These are phyloP conservation scores for Boloria euphrosyne DNA, from an alignment of 2,888 invertebrate genomes.

Conservation along the genomic window DNA sequence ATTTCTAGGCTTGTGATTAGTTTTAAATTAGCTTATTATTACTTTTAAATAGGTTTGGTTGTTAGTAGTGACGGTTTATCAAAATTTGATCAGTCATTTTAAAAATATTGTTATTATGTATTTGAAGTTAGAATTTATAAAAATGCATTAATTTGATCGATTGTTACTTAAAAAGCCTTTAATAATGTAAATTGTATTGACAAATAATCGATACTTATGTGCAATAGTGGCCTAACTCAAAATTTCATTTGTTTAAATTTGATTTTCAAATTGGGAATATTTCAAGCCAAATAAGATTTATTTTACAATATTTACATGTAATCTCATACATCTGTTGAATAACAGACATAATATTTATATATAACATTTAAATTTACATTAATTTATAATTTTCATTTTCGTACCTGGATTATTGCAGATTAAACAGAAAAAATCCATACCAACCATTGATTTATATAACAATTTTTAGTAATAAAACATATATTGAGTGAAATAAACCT, in stretches of 20 bases:
- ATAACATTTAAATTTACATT: too few relatives aligned
- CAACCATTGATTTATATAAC: too few relatives aligned
- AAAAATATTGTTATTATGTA: constrained; percentile 6
- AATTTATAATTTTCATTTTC: too few relatives aligned
- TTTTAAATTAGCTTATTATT: constrained; percentile 7
- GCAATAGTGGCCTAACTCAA: constrained; percentile 4
- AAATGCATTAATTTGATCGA: constrained; percentile 12
- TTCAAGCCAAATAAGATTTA: too few relatives aligned
- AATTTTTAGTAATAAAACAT: too few relatives aligned
- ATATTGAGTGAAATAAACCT: too few relatives aligned
- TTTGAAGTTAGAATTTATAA: constrained; percentile 5
- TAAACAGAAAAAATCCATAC: too few relatives aligned
- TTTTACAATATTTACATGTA: too few relatives aligned
- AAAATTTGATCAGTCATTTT: background rate
- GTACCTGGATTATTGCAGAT: too few relatives aligned
- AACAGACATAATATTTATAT: too few relatives aligned
- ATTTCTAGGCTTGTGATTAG: constrained; percentile 22
- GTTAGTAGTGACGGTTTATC: constrained; percentile 12
- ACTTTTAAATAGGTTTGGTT: background rate
- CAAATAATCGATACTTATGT: background rate
- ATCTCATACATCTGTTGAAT: too few relatives aligned
- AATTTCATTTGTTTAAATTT: background rate
- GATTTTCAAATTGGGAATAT: background rate
- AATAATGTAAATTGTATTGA: constrained; percentile 1
- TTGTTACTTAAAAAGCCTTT: constrained; percentile 22